A percentile compares a stretch with the other conserved stretches of the same genome.
These are phyloP conservation scores for Daubentonia madagascariensis DNA, from an alignment of 2,113 vertebrate species.

Conservation along the genomic window DNA sequence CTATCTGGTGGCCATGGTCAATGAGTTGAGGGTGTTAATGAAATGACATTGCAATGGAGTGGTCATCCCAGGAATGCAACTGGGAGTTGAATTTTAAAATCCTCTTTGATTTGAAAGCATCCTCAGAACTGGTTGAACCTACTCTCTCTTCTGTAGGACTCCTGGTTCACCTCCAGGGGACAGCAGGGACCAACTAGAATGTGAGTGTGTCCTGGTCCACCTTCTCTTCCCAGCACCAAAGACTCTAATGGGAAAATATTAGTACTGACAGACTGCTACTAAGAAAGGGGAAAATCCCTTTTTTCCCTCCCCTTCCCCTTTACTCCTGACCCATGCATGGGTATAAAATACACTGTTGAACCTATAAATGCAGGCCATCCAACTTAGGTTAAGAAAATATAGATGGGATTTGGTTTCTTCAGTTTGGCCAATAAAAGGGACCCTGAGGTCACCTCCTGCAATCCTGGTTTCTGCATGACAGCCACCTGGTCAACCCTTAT, in stretches of 20 bases:
- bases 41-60: not conserved
- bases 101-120: not conserved
- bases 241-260: not conserved
- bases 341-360: constrained; percentile 11
- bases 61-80: not conserved
- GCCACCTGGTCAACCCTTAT: constrained; percentile 5
- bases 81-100: not conserved
- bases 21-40: not conserved
- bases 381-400: constrained; percentile 40
- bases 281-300: not conserved
- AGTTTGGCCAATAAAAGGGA: not conserved
- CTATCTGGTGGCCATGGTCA: not conserved
- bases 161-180: not conserved
- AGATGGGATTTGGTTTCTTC: constrained; percentile 34
- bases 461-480: not conserved
- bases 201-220: not conserved
- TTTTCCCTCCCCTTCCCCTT: no score
- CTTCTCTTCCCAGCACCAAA: not conserved
- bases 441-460: not conserved
- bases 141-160: not conserved
- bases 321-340: not conserved
- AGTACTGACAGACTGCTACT: not conserved
- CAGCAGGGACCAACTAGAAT: not conserved
- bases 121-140: not conserved
- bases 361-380: not conserved